phyloP scores from a whole-genome alignment of 2,797 vertebrate genomes.

The Cyprinodon diabolis region DNA sequence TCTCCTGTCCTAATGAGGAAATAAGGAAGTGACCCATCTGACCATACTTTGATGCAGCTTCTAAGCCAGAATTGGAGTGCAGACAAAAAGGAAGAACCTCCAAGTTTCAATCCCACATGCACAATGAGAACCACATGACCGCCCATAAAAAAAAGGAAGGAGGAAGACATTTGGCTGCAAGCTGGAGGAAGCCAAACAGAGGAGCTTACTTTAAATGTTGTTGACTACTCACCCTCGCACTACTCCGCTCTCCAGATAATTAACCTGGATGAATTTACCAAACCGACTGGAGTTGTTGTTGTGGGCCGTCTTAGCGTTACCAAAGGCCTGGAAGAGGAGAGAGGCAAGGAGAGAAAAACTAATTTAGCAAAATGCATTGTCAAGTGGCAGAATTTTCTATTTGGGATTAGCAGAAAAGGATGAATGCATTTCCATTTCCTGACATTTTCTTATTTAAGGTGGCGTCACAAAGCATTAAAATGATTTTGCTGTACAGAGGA shows the following conservation, averaged over 20 bases:
- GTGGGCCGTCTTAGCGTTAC: slow-evolving; percentile 97
- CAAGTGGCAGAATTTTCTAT: neutral
- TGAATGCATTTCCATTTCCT: neutral
- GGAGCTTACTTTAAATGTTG: slow-evolving; percentile 5
- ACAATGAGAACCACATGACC: slow-evolving; percentile 35
- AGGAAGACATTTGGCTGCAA: slow-evolving; percentile 26
- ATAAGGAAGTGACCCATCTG: slow-evolving; percentile 60
- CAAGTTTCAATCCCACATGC: slow-evolving; percentile 43
- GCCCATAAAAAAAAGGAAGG: slow-evolving; percentile 29
- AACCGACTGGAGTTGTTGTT: slow-evolving; percentile 99
- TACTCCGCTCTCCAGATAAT: slow-evolving; percentile 95
- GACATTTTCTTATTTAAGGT: neutral
- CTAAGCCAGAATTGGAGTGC: slow-evolving; percentile 45
- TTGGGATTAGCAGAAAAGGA: neutral
- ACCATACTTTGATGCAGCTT: slow-evolving; percentile 54
- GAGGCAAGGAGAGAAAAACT: slow-evolving; percentile 13
- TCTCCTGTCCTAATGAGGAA: slow-evolving; percentile 38
- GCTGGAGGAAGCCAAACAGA: slow-evolving; percentile 22
- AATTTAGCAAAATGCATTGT: neutral
- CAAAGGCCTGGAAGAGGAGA: slow-evolving; percentile 86
- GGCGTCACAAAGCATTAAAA: neutral
- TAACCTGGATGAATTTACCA: slow-evolving; percentile 98
- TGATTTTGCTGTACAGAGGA: neutral
- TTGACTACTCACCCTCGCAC: slow-evolving; percentile 90
- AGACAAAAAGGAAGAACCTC: slow-evolving; percentile 69